Conservation (phyloP, 2,888 invertebrate genomes). For the Hesperia comma region DNA sequence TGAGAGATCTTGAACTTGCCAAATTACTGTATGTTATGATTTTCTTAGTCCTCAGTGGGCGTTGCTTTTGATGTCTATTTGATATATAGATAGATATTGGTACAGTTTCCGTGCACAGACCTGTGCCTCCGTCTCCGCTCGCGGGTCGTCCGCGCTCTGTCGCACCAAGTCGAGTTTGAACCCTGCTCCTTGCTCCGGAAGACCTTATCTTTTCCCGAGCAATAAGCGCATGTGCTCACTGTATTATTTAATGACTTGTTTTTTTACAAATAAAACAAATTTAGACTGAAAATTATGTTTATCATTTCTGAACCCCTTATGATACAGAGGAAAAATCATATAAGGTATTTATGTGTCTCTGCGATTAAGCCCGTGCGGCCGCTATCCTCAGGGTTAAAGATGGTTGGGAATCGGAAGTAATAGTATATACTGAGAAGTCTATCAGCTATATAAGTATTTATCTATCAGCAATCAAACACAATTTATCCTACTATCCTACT, state of each 20-base stretch:
- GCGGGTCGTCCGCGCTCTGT: constrained; percentile 35
- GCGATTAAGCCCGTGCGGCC: too few species aligned
- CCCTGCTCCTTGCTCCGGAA: constrained; percentile 81
- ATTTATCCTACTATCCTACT: too few species aligned
- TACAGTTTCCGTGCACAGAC: background rate
- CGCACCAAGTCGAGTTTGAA: constrained; percentile 44
- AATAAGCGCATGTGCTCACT: constrained; percentile 79
- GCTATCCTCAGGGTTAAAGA: too few species aligned
- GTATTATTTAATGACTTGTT: constrained; percentile 74
- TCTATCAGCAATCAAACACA: too few species aligned
- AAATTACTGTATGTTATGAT: constrained; percentile 35
- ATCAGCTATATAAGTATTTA: too few species aligned
- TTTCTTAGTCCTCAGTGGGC: constrained; percentile 20
- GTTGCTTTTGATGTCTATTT: constrained; percentile 33
- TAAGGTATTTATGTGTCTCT: too few species aligned
- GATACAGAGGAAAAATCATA: constrained; percentile 1
- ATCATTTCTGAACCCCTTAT: constrained; percentile 39
- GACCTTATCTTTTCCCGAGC: constrained; percentile 81
- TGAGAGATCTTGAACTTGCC: constrained; percentile 34
- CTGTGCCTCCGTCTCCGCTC: constrained; percentile 12
- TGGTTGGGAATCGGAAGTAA: too few species aligned
- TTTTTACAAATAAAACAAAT: constrained; percentile 80
- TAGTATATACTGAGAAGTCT: too few species aligned
- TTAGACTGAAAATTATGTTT: constrained; percentile 71
- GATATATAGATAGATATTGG: background rate